Base-by-base conservation (phyloP, 2,113 vertebrate species). In the Phalacrocorax pelagicus region DNA sequence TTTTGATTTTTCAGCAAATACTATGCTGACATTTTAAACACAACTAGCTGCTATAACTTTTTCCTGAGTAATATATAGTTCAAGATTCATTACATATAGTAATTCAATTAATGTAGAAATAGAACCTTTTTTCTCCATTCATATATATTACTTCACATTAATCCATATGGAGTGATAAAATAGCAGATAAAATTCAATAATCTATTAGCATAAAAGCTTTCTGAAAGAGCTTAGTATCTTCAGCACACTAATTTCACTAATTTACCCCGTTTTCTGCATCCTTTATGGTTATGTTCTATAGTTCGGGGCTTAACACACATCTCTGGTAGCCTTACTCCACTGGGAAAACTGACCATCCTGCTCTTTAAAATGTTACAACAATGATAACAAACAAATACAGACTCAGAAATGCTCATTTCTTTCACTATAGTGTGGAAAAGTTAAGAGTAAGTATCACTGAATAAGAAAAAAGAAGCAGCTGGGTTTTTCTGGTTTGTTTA, bases 171-270 rank as follows among this genome's bases (percentile, higher is more conserved):
- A 69, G 66, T 51, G 42, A 94, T 94, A 93, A 94, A 96, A 85
- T 0, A 52, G 70, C 10, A 88, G 81, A 75, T 65, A 26, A 95
- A 95, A 93, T 95, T 88, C 78, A 82, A 95, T 90, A 32, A 82
- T 77, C 92, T 94, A 82, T 88, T 95, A 96, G 40, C 62, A 88
- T 73, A 82, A 96, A 82, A 91, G 84, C 74, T 87, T 90, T 85
- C 40, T 75, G 32, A 75, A 91, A 85, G 22, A 85, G 61, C 32
- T 82, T 73, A 59, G 7, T 62, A 57, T 59, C 42, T 88, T 79
- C 62, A 84, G 44, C 81, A 71, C 52, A 57, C 44, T 40, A 34
- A 51, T 38, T 52, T 95, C 71, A 87, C 11, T 86, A 66, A 73
- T 90, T 80, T 61, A 40, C 23, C 23, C 5, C 30, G 62, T 72